Conservation (phyloP, 2,888 invertebrate genomes). For the Lobophora halterata region DNA sequence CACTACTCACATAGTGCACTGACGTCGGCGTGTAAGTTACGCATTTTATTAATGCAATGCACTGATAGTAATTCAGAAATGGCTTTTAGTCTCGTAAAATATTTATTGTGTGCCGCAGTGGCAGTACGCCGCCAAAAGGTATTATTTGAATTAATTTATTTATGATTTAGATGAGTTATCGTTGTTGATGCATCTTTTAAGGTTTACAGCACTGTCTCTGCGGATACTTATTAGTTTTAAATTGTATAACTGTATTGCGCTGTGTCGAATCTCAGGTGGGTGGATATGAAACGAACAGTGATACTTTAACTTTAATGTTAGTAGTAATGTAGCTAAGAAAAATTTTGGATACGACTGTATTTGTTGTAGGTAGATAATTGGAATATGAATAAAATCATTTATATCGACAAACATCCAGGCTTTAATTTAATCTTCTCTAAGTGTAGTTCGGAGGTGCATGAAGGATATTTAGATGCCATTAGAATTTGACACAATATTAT, state of each 20-base stretch:
- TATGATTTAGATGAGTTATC: conserved; percentile 22
- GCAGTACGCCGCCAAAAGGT: conserved; percentile 26
- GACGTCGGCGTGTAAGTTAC: no score
- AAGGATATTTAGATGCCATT: no score
- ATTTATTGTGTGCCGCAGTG: conserved; percentile 42
- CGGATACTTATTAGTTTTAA: conserved; percentile 34
- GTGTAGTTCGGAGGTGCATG: no score
- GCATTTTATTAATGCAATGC: conserved; percentile 4
- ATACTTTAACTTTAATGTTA: conserved; percentile 62
- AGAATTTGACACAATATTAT: no score
- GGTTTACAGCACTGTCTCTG: conserved; percentile 33
- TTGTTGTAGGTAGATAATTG: conserved; percentile 67
- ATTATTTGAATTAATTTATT: conserved; percentile 35
- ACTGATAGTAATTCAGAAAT: conserved; percentile 20
- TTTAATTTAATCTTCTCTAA: conserved; percentile 23
- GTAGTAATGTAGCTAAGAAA: conserved; percentile 51
- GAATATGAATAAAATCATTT: conserved; percentile 62
- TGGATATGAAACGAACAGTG: conserved; percentile 51
- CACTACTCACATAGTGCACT: conserved; percentile 1
- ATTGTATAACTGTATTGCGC: conserved; percentile 35
- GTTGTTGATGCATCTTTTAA: conserved; percentile 15
- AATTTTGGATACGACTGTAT: conserved; percentile 67
- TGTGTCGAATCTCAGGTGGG: conserved; percentile 48
- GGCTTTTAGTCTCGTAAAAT: conserved; percentile 35
- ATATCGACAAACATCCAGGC: conserved; percentile 45